Evolutionary conservation across 2,113 vertebrate species (phyloP), one percentile per base, ranked within the genome.

Genomic region (Crypturellus undulatus): DNA sequence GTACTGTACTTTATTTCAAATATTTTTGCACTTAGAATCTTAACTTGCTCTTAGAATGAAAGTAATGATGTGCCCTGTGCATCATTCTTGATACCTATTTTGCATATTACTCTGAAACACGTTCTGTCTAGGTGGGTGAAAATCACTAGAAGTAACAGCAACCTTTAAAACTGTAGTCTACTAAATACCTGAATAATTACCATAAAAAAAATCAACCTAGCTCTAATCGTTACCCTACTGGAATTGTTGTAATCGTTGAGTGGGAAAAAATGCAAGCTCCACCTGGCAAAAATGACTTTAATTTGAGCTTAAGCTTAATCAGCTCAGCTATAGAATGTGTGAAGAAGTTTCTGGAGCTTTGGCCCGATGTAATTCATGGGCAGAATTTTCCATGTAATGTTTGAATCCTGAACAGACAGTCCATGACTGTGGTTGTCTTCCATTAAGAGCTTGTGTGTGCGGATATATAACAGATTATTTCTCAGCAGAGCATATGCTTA

Each of bases 391-490:
- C 62, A 1, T 9, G 4, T 26, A 25, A 28, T 16, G 34, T 4
- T 86, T 90, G 76, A 73, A 49, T 83, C 40, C 36, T 15, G 9
- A 52, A 24, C 4, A 71, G 36, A 26, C 40, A 16, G 25, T 60
- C 69, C 3, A 3, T 78, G 63, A 21, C 28, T 30, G 24, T 9
- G 22, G 7, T 70, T 34, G 58, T 70, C 34, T 32, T 38, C 0
- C 58, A 60, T 32, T 7, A 2, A n/a, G 65, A 68, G 36, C 64
- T 95, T 28, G 10, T 51, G 42, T 70, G n/a, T 3, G 2, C 0
- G 0, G 0, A 5, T n/a, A 8, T 15, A 0, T 43, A 28, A 65
- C 12, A 4, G 54, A 56, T 12, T 59, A 30, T 65, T 40, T 26
- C 30, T 80, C 73, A 65, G 42, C 19, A 82, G 28, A 85, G 24